Conservation (phyloP, 2,113 vertebrate species). For the Gulo gulo region DNA sequence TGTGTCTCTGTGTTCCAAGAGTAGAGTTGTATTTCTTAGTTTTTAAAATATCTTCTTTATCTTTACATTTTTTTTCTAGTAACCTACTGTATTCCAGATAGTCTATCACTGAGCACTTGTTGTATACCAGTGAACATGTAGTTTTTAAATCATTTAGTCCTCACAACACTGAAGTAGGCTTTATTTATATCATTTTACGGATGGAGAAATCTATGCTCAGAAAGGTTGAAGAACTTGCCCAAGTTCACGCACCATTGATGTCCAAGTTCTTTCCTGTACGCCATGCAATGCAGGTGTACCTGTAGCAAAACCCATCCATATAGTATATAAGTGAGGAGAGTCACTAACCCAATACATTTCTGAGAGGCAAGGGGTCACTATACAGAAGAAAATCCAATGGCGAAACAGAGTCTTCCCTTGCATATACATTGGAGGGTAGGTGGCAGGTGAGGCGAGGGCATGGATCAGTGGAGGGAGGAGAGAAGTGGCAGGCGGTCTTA, state of each 20-base stretch:
- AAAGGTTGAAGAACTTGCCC: not conserved
- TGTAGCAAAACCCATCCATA: not conserved
- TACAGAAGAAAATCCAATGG: not conserved
- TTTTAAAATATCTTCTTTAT: not conserved
- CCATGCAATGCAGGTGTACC: not conserved
- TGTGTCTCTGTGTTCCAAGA: not conserved
- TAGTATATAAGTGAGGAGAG: not conserved
- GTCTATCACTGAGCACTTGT: not conserved
- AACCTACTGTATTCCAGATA: not conserved
- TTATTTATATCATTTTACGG: not conserved
- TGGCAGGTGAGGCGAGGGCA: not conserved
- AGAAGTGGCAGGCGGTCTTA: not conserved
- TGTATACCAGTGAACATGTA: not conserved
- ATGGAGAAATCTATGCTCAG: not conserved
- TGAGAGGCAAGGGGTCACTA: not conserved
- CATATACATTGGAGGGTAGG: not conserved
- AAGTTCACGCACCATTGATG: not conserved
- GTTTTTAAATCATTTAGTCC: not conserved
- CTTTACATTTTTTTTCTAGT: not conserved
- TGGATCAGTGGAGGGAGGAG: not conserved
- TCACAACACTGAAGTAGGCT: not conserved
- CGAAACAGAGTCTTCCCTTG: not conserved
- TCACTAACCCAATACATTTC: not conserved
- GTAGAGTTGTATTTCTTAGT: not conserved
- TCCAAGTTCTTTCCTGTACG: not conserved